phyloP scores from a whole-genome alignment of 2,888 invertebrate species.

The Chaetogeoica ovagalla region DNA sequence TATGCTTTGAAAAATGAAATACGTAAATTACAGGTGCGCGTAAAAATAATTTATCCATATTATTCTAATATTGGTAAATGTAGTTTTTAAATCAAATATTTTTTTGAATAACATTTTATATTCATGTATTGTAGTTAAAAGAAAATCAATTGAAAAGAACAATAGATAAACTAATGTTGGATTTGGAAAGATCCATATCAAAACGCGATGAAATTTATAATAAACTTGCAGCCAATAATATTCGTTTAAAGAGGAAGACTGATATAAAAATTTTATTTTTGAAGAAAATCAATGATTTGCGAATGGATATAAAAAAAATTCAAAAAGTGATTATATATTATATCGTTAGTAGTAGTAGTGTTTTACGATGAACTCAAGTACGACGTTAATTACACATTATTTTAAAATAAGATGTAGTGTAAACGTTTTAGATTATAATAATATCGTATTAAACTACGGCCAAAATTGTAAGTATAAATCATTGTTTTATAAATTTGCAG shows the following conservation, averaged over 20 bases:
- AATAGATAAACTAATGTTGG: constrained; percentile 66
- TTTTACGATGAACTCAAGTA: not conserved
- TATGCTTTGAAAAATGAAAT: constrained; percentile 78
- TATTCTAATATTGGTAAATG: not conserved
- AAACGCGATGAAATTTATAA: constrained; percentile 69
- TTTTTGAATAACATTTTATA: too few relatives aligned
- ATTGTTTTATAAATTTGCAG: not conserved
- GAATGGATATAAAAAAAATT: constrained; percentile 64
- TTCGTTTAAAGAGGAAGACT: constrained; percentile 58
- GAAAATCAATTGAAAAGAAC: constrained; percentile 63
- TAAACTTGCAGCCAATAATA: constrained; percentile 64
- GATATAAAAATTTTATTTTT: constrained; percentile 58
- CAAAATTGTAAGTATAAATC: too few relatives aligned
- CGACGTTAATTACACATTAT: too few relatives aligned
- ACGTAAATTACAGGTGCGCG: constrained; percentile 73
- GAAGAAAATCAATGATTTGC: constrained; percentile 66
- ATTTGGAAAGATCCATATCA: constrained; percentile 69
- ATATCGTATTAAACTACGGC: too few relatives aligned
- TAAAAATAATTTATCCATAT: not conserved
- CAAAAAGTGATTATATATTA: constrained; percentile 60
- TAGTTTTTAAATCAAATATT: constrained; percentile 1
- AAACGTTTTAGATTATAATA: too few relatives aligned
- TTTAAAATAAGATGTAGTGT: too few relatives aligned
- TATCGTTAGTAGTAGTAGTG: not conserved
- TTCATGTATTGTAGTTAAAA: constrained; percentile 59